These are phyloP conservation scores for Malacoraja senta DNA, from an alignment of 2,797 vertebrate species.

Conservation along the genomic window DNA sequence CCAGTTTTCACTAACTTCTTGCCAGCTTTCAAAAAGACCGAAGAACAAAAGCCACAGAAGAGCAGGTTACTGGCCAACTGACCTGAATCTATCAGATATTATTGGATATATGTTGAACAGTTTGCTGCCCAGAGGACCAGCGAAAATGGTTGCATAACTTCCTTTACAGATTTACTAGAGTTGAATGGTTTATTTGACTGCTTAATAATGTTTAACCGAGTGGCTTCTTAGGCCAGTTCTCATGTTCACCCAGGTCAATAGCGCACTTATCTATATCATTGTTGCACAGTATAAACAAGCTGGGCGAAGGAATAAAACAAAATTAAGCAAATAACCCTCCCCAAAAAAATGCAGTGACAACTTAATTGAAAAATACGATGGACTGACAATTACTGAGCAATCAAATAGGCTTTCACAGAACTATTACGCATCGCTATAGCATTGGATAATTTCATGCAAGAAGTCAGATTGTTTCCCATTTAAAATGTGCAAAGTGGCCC, in stretches of 20 bases:
- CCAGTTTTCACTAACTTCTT: slow-evolving; percentile 8
- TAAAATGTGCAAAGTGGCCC: slow-evolving; percentile 45
- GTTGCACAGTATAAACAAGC: slow-evolving; percentile 44
- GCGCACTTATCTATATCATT: slow-evolving; percentile 41
- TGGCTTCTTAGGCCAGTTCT: rapidly evolving
- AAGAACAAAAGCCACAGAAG: slow-evolving; percentile 11
- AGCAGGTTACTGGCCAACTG: slow-evolving; percentile 14
- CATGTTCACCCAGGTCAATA: slow-evolving; percentile 16
- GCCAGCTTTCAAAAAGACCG: slow-evolving; percentile 12
- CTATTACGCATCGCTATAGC: slow-evolving; percentile 48
- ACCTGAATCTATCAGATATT: slow-evolving; percentile 37
- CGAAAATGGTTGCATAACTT: not conserved
- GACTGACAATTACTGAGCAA: slow-evolving; percentile 56
- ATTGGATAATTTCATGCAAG: slow-evolving; percentile 53
- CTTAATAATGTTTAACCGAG: slow-evolving; percentile 46
- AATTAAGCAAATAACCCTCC: slow-evolving; percentile 46
- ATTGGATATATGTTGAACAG: slow-evolving; percentile 20
- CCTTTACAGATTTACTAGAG: not conserved
- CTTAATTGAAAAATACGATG: slow-evolving; percentile 53
- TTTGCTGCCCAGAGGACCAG: slow-evolving; percentile 20
- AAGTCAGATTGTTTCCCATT: slow-evolving; percentile 53
- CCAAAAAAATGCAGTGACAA: slow-evolving; percentile 47
- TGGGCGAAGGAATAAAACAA: slow-evolving; percentile 50
- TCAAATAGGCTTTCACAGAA: slow-evolving; percentile 56
- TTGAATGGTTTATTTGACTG: slow-evolving; percentile 44